These are phyloP conservation scores for Parasteatoda lunata DNA, from an alignment of 2,888 invertebrate species.

Conservation along the genomic window DNA sequence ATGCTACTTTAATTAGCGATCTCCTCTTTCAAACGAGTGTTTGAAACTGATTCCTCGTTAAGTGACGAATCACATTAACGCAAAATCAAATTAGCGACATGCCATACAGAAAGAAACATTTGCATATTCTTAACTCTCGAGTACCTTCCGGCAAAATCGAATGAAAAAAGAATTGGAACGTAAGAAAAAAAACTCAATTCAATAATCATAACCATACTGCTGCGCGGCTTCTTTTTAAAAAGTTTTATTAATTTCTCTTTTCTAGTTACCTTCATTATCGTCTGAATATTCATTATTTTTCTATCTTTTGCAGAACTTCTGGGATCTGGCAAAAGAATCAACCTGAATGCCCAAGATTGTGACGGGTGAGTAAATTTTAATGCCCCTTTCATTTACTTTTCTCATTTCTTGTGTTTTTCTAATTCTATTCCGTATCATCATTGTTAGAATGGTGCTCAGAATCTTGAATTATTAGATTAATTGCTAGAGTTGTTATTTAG, in stretches of 20 bases:
- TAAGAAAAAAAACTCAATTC: neutral
- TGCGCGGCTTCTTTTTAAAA: neutral
- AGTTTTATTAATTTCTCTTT: conserved; percentile 32
- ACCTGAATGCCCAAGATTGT: conserved; percentile 61
- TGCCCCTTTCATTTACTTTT: conserved; percentile 7
- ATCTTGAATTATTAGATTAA: neutral
- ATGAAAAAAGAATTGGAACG: neutral
- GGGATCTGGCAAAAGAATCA: conserved; percentile 58
- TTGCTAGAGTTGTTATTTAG: neutral
- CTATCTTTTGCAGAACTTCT: conserved; percentile 51
- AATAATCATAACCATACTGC: conserved; percentile 15
- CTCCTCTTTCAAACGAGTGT: conserved; percentile 10
- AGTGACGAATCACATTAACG: conserved; percentile 40
- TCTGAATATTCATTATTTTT: conserved; percentile 24
- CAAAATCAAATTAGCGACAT: conserved; percentile 37
- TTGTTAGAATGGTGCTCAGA: neutral
- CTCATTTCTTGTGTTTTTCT: conserved; percentile 4
- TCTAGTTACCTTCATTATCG: conserved; percentile 27
- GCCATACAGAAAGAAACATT: conserved; percentile 33
- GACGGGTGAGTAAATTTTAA: conserved; percentile 65
- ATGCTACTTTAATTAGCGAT: neutral
- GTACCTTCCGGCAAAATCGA: neutral
- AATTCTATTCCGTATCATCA: neutral
- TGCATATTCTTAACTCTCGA: conserved; percentile 33
- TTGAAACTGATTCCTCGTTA: conserved; percentile 7